Evolutionary conservation across 2,888 invertebrate species (phyloP).

Genomic region (Lacanobia wlatinum): DNA sequence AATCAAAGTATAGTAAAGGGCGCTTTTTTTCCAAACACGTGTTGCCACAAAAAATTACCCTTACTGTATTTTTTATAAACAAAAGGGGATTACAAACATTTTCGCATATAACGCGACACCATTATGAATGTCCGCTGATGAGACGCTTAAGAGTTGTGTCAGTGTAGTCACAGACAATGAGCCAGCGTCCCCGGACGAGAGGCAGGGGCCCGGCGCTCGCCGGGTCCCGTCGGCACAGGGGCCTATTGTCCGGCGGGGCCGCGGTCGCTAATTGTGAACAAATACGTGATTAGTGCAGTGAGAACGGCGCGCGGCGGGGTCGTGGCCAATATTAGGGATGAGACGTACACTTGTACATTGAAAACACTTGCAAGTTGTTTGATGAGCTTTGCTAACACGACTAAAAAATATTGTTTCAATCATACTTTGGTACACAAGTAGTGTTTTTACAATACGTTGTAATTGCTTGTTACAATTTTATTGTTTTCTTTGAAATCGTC

Average conservation of each 20-base stretch:
- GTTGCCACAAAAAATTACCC: slow-evolving; percentile 13
- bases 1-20: background rate
- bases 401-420: background rate
- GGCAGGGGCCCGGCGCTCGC: background rate
- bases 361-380: background rate
- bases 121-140: slow-evolving; percentile 36
- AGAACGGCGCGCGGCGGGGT: slow-evolving; percentile 2
- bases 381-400: background rate
- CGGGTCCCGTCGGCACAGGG: background rate
- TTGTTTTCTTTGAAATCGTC: background rate
- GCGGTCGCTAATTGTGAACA: slow-evolving; percentile 48
- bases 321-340: background rate
- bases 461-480: too few relatives aligned
- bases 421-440: background rate
- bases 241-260: slow-evolving; percentile 36
- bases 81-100: background rate
- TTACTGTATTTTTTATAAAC: slow-evolving; percentile 6
- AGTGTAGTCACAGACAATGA: slow-evolving; percentile 24
- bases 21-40: slow-evolving; percentile 34
- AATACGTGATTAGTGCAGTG: slow-evolving; percentile 49
- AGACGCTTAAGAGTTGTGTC: slow-evolving; percentile 7
- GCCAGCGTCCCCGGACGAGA: background rate
- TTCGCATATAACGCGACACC: slow-evolving; percentile 10
- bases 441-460: too few relatives aligned
- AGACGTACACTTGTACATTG: background rate